These are phyloP conservation scores for Tenthredo scrophulariae DNA, from an alignment of 2,888 invertebrate genomes.

Conservation along the genomic window DNA sequence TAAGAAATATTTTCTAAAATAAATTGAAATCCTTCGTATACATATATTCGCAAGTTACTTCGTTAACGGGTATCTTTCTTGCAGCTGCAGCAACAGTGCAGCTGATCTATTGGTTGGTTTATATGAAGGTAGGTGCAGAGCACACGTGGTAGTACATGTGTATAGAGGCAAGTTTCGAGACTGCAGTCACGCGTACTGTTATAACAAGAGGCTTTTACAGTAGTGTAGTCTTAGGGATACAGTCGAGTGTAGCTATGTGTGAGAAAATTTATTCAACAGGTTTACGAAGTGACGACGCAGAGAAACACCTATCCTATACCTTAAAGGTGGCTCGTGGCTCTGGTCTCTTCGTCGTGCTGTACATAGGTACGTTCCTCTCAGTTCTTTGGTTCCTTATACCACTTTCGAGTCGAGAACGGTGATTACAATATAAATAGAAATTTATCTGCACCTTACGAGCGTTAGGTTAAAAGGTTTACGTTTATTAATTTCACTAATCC, in stretches of 20 bases:
- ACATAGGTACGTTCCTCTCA: constrained; percentile 29
- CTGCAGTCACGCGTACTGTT: constrained; percentile 18
- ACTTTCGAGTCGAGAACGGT: constrained; percentile 57
- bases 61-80: constrained; percentile 30
- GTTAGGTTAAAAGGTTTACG: constrained; percentile 76
- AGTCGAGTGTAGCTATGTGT: constrained; percentile 32
- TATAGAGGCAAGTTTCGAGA: constrained; percentile 9
- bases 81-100: constrained; percentile 12
- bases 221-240: constrained; percentile 30
- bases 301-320: constrained; percentile 71
- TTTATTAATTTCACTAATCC: constrained; percentile 76
- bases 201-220: constrained; percentile 34
- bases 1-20: background rate
- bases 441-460: constrained; percentile 72
- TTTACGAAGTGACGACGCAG: constrained; percentile 77
- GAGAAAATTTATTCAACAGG: constrained; percentile 70
- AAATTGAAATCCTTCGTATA: background rate
- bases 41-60: constrained; percentile 6
- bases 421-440: constrained; percentile 76
- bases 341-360: constrained; percentile 51
- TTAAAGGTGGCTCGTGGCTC: constrained; percentile 66
- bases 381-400: constrained; percentile 49
- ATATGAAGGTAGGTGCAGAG: constrained; percentile 1
- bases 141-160: constrained; percentile 27
- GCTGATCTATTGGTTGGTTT: constrained; percentile 22